Evolutionary conservation across 2,888 invertebrate genomes (phyloP), one percentile per base, ranked within the genome.

Genomic region (Tubulanus polymorphus): DNA sequence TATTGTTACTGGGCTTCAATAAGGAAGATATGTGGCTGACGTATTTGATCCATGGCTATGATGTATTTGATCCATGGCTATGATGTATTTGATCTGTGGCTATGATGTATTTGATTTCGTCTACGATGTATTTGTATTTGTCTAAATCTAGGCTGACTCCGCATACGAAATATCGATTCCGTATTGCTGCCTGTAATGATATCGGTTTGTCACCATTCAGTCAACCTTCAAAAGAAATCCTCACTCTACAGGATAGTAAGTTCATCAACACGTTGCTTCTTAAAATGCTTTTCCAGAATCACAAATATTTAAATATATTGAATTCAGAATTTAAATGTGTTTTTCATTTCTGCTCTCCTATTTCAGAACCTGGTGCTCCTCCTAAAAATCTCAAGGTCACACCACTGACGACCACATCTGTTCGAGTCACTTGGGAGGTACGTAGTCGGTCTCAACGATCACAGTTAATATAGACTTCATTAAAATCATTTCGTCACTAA

Each of bases 171-270:
- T 96, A 96, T 78, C 88, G 89, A 72, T 95, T 96, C 80, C 84
- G 95, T 49, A 91, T 97, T 65, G 89, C 93, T 76, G 95, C 94
- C 0, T 91, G 91, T 12, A 97, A 97, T 75, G 99, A 99, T 75
- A 89, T 95, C 54, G 95, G 95, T 0, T 91, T 91, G 0, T 94
- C 95, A 70, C 85, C 88, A 1, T 97, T 91, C 82, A 96, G 96
- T 75, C 85, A 56, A 1, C 61, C 65, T 12, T 76, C 77, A 3
- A 62, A 67, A 49, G 65, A 66, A 55, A 67, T 68, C 3, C 65
- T 57, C 27, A 77, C 76, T 3, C 53, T 64, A 51, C 67, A 69
- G 54, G 75, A 74, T 49, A 66, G 74, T 75, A 66, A 67, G 69
- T 67, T n/a, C 37, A 20, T 23, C 10, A 26, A 26, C 23, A 18